Evolutionary conservation across 2,797 vertebrate species (phyloP), one percentile per base, ranked within the genome.

Genomic region (Myotis findleyi): DNA sequence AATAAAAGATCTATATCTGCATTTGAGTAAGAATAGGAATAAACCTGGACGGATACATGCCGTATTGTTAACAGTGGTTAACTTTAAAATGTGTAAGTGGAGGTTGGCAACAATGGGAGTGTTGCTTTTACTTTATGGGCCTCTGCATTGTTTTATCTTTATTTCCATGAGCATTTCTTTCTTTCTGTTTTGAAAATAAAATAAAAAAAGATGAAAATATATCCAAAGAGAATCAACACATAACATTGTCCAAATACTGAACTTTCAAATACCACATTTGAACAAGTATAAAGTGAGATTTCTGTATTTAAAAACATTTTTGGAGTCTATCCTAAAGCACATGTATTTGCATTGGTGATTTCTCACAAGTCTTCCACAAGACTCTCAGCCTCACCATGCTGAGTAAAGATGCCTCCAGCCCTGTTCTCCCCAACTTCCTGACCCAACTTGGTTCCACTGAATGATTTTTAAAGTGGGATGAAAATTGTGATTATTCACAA

Each of bases 131-230:
- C 3, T 33, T 79, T 44, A 62, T 18, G 79, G 7, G 6, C 84
- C 17, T 83, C 49, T 89, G 14, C 27, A 51, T 71, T 41, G 30
- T 27, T 82, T 77, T 93, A 72, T 64, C 80, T 95, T 89, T 76
- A 36, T 87, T 89, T 81, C 20, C 13, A 59, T 59, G 13, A 59
- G 2, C 2, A 53, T 62, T 86, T 89, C 20, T 51, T 85, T 27
- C 25, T n/a, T 47, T 81, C n/a, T 33, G 38, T 71, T 69, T 55
- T 55, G 12, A 55, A 81, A 72, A 53, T 62, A 5, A 20, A 75
- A 38, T n/a, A 36, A 66, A 27, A 21, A 64, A 83, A 47, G 16
- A 55, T 44, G 12, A 80, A 71, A 87, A 49, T 38, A 18, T 49
- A 89, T 49, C 30, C 27, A 80, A 25, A 82, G 20, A 82, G 12